Evolutionary conservation across 2,113 vertebrate species (phyloP), one percentile per base, ranked within the genome.

Genomic region (Bos taurus): DNA sequence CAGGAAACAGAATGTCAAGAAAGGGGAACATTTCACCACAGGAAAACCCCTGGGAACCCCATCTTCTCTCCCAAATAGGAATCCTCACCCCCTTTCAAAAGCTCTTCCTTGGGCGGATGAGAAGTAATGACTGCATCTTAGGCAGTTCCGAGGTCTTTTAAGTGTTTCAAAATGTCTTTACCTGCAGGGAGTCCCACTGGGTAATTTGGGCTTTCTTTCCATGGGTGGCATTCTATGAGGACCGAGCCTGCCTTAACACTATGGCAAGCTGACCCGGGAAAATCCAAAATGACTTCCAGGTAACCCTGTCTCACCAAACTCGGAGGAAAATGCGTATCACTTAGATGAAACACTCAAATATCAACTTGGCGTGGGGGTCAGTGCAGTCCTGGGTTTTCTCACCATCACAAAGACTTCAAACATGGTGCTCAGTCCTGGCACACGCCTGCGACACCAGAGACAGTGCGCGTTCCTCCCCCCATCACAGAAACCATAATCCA

Each of bases 1-100:
- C 98, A 98, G 97, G 94, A 97, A 91, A 92, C 56, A 50, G 91
- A 95, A 96, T n/a, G 90, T 50, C 40, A 46, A 59, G 80, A 96
- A 93, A 97, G 97, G 95, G 81, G 96, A 74, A 84, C 30, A 94
- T 97, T 96, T 95, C 86, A 43, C 89, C 54, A 15, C 1, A 21
- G 81, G 52, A 46, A 67, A 83, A 71, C 64, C 81, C 62, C 59
- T 9, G 21, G 85, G 36, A 40, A 43, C 43, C 40, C 83, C 50
- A 88, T 85, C 64, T 96, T 81, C 93, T 88, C 36, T 91, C 96
- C 77, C 95, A 90, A 96, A 86, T 12, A 78, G n/a, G 90, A 62
- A 85, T 71, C 96, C 57, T 10, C 33, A 91, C 93, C 92, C 57
- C 85, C 46, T 78, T 62, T 62, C 4, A 6, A 85, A 88, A 40